Evolutionary conservation across 2,888 invertebrate genomes (phyloP), one percentile per base, ranked within the genome.

Genomic region (Monoplex corrugatus): DNA sequence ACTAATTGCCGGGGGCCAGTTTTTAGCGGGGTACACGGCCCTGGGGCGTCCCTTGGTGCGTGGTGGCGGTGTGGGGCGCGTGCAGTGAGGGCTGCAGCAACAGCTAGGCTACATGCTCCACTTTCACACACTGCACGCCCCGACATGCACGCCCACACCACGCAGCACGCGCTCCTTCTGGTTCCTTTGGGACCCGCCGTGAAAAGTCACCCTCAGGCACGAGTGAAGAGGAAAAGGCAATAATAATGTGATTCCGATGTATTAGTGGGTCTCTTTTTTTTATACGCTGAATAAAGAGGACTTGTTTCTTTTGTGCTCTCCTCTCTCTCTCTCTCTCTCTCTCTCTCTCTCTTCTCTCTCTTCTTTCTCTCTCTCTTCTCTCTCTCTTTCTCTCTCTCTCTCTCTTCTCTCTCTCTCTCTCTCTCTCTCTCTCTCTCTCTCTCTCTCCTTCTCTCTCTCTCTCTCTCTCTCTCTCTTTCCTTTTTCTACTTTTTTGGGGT

Each of bases 101-200:
- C 75, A 75, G 75, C 3, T 35, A 16, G 75, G 75, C 75, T 35
- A 80, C 78, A 80, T 40, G 78, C 78, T 28, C 78, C 78, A 43
- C 43, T 80, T 80, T 80, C 78, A 80, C 78, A 80, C 78, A 43
- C 43, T 80, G 40, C 78, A 80, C 43, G 78, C 43, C 28, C 23
- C 23, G 28, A 40, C 35, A 23, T 32, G 43, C 78, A n/a, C 10
- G 10, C 35, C 75, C 63, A 23, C 28, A 23, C 63, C 63, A 28
- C 63, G 6, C n/a, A 28, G 63, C 23, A 68, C n/a, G 28, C 19
- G 19, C 23, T 8, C 28, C 68, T 68, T 68, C 68, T 68, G 8
- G n/a, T 23, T 68, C 68, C 68, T n/a, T n/a, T 68, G 68, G 68
- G n/a, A 68, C 0, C n/a, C 68, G 32, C 6, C 28, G 68, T n/a